These are phyloP conservation scores for Daphoenositta chrysoptera DNA, from an alignment of 2,113 vertebrate genomes.

Conservation along the genomic window DNA sequence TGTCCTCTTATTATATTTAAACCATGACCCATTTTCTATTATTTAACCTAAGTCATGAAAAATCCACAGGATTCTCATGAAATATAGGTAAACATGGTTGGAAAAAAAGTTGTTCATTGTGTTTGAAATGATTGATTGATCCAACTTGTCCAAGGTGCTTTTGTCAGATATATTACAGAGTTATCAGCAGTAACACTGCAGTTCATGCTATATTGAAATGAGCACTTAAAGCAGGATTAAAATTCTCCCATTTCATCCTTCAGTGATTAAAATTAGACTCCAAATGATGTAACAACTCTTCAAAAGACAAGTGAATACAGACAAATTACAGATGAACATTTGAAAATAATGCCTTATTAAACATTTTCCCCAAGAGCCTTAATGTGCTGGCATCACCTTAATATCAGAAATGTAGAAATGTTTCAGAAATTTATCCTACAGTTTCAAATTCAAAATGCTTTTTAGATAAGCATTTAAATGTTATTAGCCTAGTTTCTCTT, in stretches of 20 bases:
- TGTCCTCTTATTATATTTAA: not conserved
- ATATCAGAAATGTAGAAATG: not conserved
- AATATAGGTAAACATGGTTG: not conserved
- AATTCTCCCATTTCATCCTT: conserved; percentile 34
- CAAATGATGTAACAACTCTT: conserved; percentile 2
- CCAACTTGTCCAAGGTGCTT: not conserved
- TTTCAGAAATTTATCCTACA: not conserved
- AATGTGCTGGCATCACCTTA: not conserved
- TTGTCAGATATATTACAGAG: not conserved
- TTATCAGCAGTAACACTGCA: not conserved
- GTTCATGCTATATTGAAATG: not conserved
- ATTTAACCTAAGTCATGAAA: not conserved
- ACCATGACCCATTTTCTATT: not conserved
- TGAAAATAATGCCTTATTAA: conserved; percentile 27
- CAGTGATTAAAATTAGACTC: conserved; percentile 14
- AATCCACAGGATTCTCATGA: not conserved
- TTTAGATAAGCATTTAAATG: not conserved
- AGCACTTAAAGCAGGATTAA: not conserved
- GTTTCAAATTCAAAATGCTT: not conserved
- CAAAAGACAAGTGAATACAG: not conserved
- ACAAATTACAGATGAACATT: conserved; percentile 9
- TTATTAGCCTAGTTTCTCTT: not conserved
- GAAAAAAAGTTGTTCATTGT: not conserved
- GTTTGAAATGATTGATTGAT: not conserved
- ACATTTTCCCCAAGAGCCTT: not conserved